Evolutionary conservation across 2,113 vertebrate species (phyloP).

Genomic region (Arvicanthis niloticus): DNA sequence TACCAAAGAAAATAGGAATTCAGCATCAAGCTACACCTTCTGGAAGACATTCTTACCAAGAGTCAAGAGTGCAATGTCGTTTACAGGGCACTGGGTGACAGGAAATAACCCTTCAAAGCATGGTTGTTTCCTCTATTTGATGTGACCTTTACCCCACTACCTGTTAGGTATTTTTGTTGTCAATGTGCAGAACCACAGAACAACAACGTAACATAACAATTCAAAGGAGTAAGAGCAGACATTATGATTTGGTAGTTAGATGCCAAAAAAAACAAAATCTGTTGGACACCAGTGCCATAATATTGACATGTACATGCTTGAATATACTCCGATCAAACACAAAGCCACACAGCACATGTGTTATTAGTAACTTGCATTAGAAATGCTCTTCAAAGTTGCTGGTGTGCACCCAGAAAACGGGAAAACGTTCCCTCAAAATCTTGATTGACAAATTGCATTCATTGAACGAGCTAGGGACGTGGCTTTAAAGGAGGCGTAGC

Average conservation of each 20-base stretch:
- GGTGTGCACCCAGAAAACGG: constrained; percentile 33
- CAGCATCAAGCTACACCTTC: neutral
- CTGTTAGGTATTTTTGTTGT: neutral
- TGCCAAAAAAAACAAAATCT: neutral
- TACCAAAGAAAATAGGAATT: neutral
- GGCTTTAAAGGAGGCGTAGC: constrained; percentile 27
- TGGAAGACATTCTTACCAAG: constrained; percentile 5
- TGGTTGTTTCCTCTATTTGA: neutral
- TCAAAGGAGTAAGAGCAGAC: neutral
- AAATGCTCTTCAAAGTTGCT: constrained; percentile 37
- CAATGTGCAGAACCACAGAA: neutral
- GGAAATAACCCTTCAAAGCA: neutral
- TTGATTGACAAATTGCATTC: constrained; percentile 28
- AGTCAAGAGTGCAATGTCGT: neutral
- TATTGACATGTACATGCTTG: neutral
- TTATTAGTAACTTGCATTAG: neutral
- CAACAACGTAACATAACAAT: constrained; percentile 9
- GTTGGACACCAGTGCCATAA: neutral
- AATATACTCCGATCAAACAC: neutral
- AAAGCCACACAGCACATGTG: neutral
- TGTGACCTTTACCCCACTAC: neutral
- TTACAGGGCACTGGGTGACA: neutral
- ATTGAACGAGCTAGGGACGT: constrained; percentile 55
- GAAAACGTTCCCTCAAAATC: constrained; percentile 23
- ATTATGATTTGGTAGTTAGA: constrained; percentile 17